Evolutionary conservation across 2,797 vertebrate genomes (phyloP).

Genomic region (Lepilemur septentrionalis): DNA sequence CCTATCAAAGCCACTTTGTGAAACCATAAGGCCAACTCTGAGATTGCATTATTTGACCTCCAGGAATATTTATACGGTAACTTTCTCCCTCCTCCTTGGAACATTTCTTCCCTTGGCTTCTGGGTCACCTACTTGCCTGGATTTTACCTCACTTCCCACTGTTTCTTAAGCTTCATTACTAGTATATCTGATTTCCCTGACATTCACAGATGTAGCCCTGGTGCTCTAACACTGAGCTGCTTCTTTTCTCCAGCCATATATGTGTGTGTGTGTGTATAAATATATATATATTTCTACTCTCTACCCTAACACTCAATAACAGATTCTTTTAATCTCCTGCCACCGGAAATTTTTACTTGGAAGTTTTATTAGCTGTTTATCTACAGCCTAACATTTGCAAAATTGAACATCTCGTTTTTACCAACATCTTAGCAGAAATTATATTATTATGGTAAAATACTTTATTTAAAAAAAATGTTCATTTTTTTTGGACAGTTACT

Average conservation of each 20-base stretch:
- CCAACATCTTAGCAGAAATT: not conserved
- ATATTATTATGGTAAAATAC: not conserved
- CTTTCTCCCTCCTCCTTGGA: not conserved
- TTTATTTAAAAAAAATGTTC: not conserved
- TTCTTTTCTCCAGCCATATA: not conserved
- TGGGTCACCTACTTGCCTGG: not conserved
- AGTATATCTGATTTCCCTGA: not conserved
- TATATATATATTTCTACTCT: not conserved
- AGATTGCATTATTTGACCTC: not conserved
- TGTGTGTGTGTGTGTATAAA: rapidly evolving
- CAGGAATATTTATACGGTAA: not conserved
- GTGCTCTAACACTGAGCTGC: rapidly evolving
- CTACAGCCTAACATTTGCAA: not conserved
- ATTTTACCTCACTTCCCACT: not conserved
- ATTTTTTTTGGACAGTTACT: not conserved
- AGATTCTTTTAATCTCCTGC: not conserved
- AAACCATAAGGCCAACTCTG: not conserved
- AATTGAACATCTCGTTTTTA: not conserved
- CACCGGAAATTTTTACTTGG: not conserved
- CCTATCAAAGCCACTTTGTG: not conserved
- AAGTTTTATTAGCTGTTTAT: not conserved
- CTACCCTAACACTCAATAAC: not conserved
- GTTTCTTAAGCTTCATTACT: not conserved
- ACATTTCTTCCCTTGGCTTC: not conserved
- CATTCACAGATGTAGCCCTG: rapidly evolving